phyloP scores from a whole-genome alignment of 2,797 vertebrate species.

The Cynopterus sphinx region DNA sequence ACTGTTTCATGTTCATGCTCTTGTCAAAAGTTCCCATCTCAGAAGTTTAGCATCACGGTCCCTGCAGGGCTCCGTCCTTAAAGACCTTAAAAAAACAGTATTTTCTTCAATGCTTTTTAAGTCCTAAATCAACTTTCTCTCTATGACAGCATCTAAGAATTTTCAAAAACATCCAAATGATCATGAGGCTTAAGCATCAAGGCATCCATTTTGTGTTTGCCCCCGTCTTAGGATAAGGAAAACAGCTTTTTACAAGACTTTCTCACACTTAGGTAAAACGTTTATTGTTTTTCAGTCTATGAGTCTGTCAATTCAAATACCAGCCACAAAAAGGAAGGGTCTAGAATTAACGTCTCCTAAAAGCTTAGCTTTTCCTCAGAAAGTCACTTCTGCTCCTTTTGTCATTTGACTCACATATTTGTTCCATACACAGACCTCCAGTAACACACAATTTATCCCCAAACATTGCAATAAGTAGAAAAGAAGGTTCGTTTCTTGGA shows the following conservation, averaged over 20 bases:
- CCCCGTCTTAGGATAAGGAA: background rate
- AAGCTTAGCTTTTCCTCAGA: background rate
- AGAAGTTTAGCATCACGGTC: background rate
- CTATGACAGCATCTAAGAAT: background rate
- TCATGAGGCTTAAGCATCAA: background rate
- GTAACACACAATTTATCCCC: background rate
- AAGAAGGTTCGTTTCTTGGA: background rate
- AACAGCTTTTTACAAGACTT: background rate
- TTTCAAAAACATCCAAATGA: constrained; percentile 27
- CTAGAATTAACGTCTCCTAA: background rate
- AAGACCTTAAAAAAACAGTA: background rate
- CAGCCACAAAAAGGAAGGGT: background rate
- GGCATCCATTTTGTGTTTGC: background rate
- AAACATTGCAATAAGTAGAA: background rate
- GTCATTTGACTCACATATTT: background rate
- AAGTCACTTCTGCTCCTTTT: background rate
- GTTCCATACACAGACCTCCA: background rate
- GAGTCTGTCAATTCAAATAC: background rate
- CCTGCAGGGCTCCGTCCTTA: background rate
- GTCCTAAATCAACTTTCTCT: constrained; percentile 5
- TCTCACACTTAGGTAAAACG: background rate
- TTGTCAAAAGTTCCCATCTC: background rate
- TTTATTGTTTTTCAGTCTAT: constrained; percentile 40
- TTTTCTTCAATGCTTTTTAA: background rate
- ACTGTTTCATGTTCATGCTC: background rate